Percentiles rank a stretch among this genome's conserved stretches.
Conservation (phyloP, 2,113 vertebrate species). For the Crotalus tigris region DNA sequence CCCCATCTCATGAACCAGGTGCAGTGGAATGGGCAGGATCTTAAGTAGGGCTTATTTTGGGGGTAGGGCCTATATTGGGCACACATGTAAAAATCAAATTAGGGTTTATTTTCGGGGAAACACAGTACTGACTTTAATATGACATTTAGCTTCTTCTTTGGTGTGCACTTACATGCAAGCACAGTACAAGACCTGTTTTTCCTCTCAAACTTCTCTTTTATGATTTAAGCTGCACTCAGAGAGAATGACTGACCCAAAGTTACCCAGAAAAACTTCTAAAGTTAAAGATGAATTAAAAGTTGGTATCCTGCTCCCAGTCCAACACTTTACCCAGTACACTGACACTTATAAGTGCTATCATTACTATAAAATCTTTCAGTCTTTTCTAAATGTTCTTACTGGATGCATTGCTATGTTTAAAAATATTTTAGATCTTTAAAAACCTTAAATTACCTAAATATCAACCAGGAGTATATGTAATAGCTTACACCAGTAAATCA, state of each 20-base stretch:
- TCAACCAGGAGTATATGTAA: not conserved
- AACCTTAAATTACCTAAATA: conserved; percentile 1
- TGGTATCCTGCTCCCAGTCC: not conserved
- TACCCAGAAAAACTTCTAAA: not conserved
- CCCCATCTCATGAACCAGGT: too few relatives aligned
- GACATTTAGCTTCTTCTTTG: not conserved
- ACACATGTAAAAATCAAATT: too few relatives aligned
- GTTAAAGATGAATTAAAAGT: not conserved
- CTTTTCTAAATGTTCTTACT: not conserved
- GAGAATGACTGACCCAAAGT: not conserved
- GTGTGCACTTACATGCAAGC: not conserved
- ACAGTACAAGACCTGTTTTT: not conserved
- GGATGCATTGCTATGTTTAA: not conserved
- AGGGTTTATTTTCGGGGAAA: too few relatives aligned
- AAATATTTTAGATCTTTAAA: not conserved
- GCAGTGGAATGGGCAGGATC: too few relatives aligned
- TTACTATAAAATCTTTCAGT: not conserved
- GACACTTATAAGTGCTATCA: not conserved
- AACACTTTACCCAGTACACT: not conserved
- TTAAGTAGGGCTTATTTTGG: too few relatives aligned
- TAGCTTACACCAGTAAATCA: not conserved
- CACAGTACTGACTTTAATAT: not conserved
- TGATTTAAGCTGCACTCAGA: not conserved
- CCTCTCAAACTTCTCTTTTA: not conserved
- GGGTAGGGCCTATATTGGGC: too few relatives aligned